Base-by-base conservation (phyloP, 2,888 invertebrate genomes). In the Morpho achilles region DNA sequence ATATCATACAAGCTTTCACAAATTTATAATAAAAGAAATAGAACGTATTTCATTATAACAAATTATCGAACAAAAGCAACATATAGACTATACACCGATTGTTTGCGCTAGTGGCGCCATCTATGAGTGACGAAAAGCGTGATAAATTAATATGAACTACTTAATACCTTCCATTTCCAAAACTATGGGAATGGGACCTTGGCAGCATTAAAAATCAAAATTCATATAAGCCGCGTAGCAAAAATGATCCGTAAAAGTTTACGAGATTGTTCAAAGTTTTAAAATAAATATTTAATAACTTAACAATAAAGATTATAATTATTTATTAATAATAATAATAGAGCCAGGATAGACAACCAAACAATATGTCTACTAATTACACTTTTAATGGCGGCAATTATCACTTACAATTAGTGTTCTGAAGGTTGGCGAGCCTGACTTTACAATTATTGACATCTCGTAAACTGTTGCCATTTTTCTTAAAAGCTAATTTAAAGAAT, bases 101-200 rank as follows among this genome's bases (percentile, higher is more conserved):
- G 45, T 10, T 45, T 45, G 45, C 45, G 50, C 55, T 56, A 54
- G 56, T 53, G 41, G 56, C 53, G 56, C 52, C 55, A 60, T 51
- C 39, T 48, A 55, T n/a, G 8, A 55, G 23, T 55, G 53, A 50
- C 44, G 10, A 7, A 32, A 53, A 51, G 59, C 60, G 61, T 65
- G 59, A 62, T 57, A 65, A 62, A 70, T 71, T 73, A 72, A 68
- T 70, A 74, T 69, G 66, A 74, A 73, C 74, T 76, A 77, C 69
- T 68, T 69, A 50, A 71, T 91, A 92, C 90, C 90, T 90, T 85
- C 88, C 90, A 85, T 83, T 90, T 89, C 90, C 90, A 88, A 88
- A 90, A 77, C 88, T 90, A 84, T 88, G 86, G 84, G 89, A 90
- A 88, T 89, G 90, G 80, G 89, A 89, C 89, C 89, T 87, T 82